These are phyloP conservation scores for Amphimallon solstitiale DNA, from an alignment of 2,888 invertebrate species.

Conservation along the genomic window DNA sequence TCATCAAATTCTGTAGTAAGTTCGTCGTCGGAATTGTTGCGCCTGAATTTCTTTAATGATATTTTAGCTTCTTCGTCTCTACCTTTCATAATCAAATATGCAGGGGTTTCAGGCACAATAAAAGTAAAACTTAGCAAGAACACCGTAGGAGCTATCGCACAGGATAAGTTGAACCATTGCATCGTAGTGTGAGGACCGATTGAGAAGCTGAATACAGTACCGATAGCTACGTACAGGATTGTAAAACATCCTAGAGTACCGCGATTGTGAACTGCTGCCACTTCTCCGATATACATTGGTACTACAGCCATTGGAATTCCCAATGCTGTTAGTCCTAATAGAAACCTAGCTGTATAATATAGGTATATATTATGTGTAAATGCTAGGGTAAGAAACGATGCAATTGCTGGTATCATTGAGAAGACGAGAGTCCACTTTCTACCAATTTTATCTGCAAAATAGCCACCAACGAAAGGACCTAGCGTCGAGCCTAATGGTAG, in stretches of 20 bases:
- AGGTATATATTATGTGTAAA: constrained; percentile 35
- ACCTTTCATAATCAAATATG: constrained; percentile 50
- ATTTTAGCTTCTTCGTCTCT: constrained; percentile 65
- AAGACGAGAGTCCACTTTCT: constrained; percentile 71
- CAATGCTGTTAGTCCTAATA: constrained; percentile 27
- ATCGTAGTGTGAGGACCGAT: constrained; percentile 40
- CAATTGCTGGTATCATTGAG: constrained; percentile 70
- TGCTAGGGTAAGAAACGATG: constrained; percentile 58
- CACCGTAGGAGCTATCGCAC: constrained; percentile 20
- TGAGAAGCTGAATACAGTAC: constrained; percentile 36
- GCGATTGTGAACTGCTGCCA: constrained; percentile 54
- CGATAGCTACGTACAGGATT: constrained; percentile 34
- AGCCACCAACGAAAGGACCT: constrained; percentile 75
- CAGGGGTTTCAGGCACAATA: constrained; percentile 42
- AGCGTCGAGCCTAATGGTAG: constrained; percentile 72
- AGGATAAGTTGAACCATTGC: constrained; percentile 26
- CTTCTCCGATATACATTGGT: constrained; percentile 87
- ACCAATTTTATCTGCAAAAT: constrained; percentile 72
- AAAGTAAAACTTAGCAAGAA: constrained; percentile 31
- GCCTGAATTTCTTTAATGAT: constrained; percentile 76
- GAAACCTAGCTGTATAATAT: constrained; percentile 40
- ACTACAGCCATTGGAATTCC: constrained; percentile 70
- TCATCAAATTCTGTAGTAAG: constrained; percentile 68
- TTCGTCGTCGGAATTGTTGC: constrained; percentile 68
- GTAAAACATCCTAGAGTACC: constrained; percentile 40